Percentiles rank a stretch among this genome's conserved stretches.
phyloP scores from a whole-genome alignment of 1,140 invertebrate species.

The Tribolium madens region DNA sequence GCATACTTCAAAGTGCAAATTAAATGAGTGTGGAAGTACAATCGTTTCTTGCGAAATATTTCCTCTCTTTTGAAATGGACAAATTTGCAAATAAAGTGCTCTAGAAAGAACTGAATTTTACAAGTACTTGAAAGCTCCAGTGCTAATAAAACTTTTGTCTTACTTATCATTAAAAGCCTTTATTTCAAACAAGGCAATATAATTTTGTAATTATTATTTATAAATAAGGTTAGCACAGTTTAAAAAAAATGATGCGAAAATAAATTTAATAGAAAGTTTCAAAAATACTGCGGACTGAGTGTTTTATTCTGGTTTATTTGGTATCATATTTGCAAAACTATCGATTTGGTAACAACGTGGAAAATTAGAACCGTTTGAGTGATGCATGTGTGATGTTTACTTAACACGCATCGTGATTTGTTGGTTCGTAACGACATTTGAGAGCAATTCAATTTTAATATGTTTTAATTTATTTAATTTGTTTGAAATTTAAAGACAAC shows the following conservation, averaged over 20 bases:
- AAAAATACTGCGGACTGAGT: neutral
- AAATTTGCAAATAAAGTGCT: neutral
- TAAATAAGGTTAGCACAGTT: too few species aligned
- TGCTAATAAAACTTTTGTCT: neutral
- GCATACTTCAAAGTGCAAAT: slow-evolving; percentile 5
- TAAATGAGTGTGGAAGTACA: neutral
- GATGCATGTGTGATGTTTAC: slow-evolving; percentile 8
- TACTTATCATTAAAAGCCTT: neutral
- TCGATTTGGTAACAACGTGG: slow-evolving; percentile 1
- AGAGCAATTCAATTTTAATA: slow-evolving; percentile 2
- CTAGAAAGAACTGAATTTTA: neutral
- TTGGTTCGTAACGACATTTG: neutral
- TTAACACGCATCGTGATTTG: slow-evolving; percentile 13
- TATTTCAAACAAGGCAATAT: neutral
- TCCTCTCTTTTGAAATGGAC: neutral
- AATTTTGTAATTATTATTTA: too few species aligned
- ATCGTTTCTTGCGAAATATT: neutral
- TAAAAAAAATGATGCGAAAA: too few species aligned
- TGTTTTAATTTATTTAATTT: neutral
- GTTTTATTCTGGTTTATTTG: neutral
- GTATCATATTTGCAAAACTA: neutral
- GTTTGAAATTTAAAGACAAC: slow-evolving; percentile 4
- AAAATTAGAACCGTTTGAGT: neutral
- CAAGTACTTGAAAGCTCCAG: neutral
- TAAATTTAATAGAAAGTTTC: too few species aligned